Evolutionary conservation across 2,888 invertebrate species (phyloP).

Genomic region (Bellardia bayeri): DNA sequence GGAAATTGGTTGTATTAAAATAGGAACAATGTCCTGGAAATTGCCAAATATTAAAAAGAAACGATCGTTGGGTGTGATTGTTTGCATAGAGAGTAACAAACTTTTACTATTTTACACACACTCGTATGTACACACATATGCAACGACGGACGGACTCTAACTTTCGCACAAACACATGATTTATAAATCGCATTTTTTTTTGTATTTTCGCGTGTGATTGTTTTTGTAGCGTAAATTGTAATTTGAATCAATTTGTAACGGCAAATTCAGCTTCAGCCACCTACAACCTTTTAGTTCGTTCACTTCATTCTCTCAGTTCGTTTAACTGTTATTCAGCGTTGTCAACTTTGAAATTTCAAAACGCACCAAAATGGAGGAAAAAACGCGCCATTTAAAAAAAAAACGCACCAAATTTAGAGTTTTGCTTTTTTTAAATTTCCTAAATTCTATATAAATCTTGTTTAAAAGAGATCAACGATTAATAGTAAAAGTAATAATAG

Average conservation of each 20-base stretch:
- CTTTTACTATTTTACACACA: neutral
- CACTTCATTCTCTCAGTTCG: neutral
- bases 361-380: too few species aligned
- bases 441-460: too few species aligned
- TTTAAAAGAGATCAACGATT: too few species aligned
- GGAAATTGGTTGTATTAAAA: neutral
- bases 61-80: neutral
- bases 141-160: slow-evolving; percentile 22
- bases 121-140: too few species aligned
- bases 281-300: slow-evolving; percentile 2
- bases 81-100: neutral
- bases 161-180: neutral
- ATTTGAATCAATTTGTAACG: slow-evolving; percentile 54
- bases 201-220: slow-evolving; percentile 14
- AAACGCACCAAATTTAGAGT: too few species aligned
- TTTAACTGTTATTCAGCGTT: too few species aligned
- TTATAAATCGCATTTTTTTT: neutral
- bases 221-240: slow-evolving; percentile 34
- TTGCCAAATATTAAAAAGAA: neutral
- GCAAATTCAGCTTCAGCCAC: neutral
- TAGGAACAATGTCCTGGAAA: neutral
- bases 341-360: too few species aligned
- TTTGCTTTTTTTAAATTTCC: too few species aligned
- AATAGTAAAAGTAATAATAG: too few species aligned
- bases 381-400: too few species aligned